These are phyloP conservation scores for Helicoverpa assulta DNA, from an alignment of 2,888 invertebrate genomes.

Conservation along the genomic window DNA sequence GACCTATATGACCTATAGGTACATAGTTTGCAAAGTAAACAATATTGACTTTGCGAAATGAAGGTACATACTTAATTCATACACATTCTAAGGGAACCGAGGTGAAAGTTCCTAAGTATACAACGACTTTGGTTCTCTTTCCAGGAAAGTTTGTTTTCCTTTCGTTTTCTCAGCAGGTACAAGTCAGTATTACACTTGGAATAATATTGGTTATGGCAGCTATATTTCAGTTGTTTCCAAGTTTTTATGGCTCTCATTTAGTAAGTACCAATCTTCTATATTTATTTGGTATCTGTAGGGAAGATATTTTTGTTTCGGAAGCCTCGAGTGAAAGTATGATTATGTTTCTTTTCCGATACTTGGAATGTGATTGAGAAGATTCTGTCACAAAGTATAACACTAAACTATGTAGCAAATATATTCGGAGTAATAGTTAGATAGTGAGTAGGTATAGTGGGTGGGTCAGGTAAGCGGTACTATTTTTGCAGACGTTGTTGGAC, in stretches of 20 bases:
- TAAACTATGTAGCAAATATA: conserved; percentile 10
- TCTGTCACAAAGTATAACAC: neutral
- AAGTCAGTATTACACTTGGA: conserved; percentile 33
- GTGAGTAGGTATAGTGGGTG: conserved; percentile 20
- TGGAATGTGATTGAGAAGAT: neutral
- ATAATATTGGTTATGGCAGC: conserved; percentile 37
- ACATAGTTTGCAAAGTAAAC: conserved; percentile 23
- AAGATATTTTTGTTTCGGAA: neutral
- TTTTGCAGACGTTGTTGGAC: conserved; percentile 66
- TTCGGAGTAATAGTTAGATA: conserved; percentile 16
- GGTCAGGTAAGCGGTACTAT: conserved; percentile 67
- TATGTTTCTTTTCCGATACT: conserved; percentile 18
- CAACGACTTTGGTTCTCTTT: conserved; percentile 59
- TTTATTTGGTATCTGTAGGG: conserved; percentile 2
- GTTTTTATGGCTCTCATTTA: conserved; percentile 44
- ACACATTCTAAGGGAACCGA: conserved; percentile 54
- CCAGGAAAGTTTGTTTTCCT: conserved; percentile 54
- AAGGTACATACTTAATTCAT: conserved; percentile 22
- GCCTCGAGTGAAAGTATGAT: neutral
- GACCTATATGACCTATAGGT: conserved; percentile 9
- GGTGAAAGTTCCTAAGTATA: conserved; percentile 58
- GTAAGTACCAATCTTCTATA: conserved; percentile 32
- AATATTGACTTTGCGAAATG: conserved; percentile 40
- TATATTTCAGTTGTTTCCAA: conserved; percentile 33
- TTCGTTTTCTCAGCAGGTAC: conserved; percentile 47